Conservation (phyloP, 2,888 invertebrate species). For the Drosophila colorata region DNA sequence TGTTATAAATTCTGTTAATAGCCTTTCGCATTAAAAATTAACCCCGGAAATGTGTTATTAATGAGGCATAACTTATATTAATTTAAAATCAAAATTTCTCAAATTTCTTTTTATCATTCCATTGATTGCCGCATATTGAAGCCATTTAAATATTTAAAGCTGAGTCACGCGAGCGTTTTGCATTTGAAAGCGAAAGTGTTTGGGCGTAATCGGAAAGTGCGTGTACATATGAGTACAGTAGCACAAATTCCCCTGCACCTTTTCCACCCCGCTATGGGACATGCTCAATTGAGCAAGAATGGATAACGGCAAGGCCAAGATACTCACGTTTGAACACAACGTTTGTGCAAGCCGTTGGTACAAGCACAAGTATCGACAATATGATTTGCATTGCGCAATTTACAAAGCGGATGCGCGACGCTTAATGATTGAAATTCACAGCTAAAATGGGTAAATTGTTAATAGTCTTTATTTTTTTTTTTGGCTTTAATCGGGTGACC, state of each 20-base stretch:
- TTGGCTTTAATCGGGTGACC: conserved; percentile 17
- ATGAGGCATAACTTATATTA: background rate
- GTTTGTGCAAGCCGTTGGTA: conserved; percentile 24
- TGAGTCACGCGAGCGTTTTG: conserved; percentile 35
- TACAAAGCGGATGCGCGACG: conserved; percentile 57
- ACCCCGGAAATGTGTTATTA: background rate
- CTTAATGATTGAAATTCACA: conserved; percentile 50
- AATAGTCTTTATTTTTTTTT: conserved; percentile 8
- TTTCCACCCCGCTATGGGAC: background rate
- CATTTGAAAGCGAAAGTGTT: conserved; percentile 74
- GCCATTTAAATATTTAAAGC: conserved; percentile 10
- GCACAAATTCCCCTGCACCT: background rate
- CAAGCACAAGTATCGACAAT: conserved; percentile 24
- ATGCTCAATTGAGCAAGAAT: conserved; percentile 47
- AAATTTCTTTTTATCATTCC: conserved; percentile 6
- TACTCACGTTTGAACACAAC: conserved; percentile 29
- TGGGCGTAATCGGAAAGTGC: conserved; percentile 46
- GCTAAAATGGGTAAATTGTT: conserved; percentile 28
- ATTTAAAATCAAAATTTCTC: conserved; percentile 1
- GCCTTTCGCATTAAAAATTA: too few relatives aligned
- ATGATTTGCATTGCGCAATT: conserved; percentile 51
- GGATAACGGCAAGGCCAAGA: conserved; percentile 7
- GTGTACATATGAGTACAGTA: conserved; percentile 37
- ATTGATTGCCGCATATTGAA: conserved; percentile 9
- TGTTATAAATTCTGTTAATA: background rate